Base-by-base conservation (phyloP, 2,888 invertebrate species). In the Unio pictorum region DNA sequence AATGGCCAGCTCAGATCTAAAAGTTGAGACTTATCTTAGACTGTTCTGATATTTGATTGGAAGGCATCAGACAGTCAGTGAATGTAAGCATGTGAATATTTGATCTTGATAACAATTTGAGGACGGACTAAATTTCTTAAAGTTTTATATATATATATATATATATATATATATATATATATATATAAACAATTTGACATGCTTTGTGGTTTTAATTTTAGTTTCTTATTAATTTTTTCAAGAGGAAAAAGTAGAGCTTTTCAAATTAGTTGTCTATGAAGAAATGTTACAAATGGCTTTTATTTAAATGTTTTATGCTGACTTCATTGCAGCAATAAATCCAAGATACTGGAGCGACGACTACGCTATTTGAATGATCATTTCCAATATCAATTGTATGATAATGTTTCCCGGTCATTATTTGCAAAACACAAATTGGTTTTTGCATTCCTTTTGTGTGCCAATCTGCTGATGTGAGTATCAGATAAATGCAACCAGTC, bases 361-460 rank as follows among this genome's bases (percentile, higher is more conserved):
- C 91, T 97, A 34, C 90, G 91, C 56, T 95, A 95, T 88, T 91
- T 98, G 74, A 93, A 93, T 67, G 92, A 93, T 69, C 94, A 94
- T 88, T 97, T 98, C 89, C 97, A 96, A 0, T 95, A 95, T 86
- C 96, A 95, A 20, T 92, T 98, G 1, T 98, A 97, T 86, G 92
- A 94, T 30, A 98, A 97, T 88, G 95, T 98, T 83, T 96, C 97
- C 88, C 93, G 97, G 83, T 97, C 97, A 87, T 91, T 98, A 59
- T 97, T 98, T 90, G 97, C 97, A 90, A 95, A 96, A 93, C 96
- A 98, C 90, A 97, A 98, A 91, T 91, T 97, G 67, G 92, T 98
- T 66, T 97, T 97, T 91, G 95, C 97, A 7, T 93, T 98, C 87
- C 94, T 96, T 55, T 93, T 98, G 85, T 95, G 95, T 87, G 95